phyloP scores from a whole-genome alignment of 2,113 vertebrate species.

The Phylloscopus trochiloides region DNA sequence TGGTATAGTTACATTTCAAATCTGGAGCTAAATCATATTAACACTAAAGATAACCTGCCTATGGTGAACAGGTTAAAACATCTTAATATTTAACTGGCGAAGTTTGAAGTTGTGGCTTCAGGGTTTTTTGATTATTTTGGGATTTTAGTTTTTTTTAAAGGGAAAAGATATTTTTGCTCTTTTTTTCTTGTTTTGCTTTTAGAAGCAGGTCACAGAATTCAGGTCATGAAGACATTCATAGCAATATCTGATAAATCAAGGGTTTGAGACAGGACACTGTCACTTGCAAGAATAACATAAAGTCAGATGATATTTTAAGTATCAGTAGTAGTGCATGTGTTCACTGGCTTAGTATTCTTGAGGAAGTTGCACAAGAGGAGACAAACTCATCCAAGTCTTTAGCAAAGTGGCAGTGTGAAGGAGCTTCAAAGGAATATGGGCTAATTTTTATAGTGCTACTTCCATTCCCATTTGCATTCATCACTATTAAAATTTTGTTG shows the following conservation, averaged over 20 bases:
- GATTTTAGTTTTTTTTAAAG: not conserved
- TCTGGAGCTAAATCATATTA: not conserved
- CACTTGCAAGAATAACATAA: not conserved
- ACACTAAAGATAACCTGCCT: not conserved
- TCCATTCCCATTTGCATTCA: conserved; percentile 39
- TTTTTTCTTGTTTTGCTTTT: not conserved
- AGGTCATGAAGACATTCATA: not conserved
- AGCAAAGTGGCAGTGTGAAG: conserved; percentile 33
- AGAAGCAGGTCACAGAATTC: not conserved
- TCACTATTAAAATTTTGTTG: conserved; percentile 50
- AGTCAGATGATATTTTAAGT: conserved; percentile 48
- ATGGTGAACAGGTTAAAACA: not conserved
- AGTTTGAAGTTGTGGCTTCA: not conserved
- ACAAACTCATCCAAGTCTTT: conserved; percentile 32
- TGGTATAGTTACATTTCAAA: not conserved
- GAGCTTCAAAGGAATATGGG: conserved; percentile 21
- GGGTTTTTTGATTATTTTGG: not conserved
- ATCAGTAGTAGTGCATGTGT: conserved; percentile 27
- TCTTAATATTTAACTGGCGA: not conserved
- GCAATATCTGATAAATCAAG: not conserved
- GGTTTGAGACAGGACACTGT: not conserved
- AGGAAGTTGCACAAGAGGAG: conserved; percentile 36
- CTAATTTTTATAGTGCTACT: conserved; percentile 63
- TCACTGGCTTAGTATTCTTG: conserved; percentile 46
- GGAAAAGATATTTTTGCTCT: not conserved